Conservation (phyloP, 1,140 invertebrate species). For the Galleria mellonella region DNA sequence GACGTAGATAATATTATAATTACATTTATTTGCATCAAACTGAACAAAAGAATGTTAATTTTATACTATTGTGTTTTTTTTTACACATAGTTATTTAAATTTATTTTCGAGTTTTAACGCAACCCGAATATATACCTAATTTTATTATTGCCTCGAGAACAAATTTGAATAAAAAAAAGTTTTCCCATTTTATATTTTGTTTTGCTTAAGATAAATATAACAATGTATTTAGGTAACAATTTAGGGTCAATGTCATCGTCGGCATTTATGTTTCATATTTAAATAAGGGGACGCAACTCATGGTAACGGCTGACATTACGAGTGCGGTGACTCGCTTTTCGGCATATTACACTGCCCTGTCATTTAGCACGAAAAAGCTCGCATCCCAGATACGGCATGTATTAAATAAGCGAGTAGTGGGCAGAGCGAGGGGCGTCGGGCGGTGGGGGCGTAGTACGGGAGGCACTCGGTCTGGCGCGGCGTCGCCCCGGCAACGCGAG, state of each 20-base stretch:
- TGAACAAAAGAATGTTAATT: too few relatives aligned
- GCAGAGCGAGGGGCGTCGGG: conserved; percentile 20
- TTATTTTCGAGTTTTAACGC: too few relatives aligned
- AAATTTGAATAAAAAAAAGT: too few relatives aligned
- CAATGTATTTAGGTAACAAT: too few relatives aligned
- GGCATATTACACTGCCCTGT: conserved; percentile 54
- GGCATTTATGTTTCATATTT: conserved; percentile 22
- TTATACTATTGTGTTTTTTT: too few relatives aligned
- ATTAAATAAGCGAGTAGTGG: conserved; percentile 71
- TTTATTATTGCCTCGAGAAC: too few relatives aligned
- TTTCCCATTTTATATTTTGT: too few relatives aligned
- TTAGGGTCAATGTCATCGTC: conserved; percentile 52
- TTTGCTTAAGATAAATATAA: too few relatives aligned
- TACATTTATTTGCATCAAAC: too few relatives aligned
- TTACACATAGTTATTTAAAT: too few relatives aligned
- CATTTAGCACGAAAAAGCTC: conserved; percentile 69
- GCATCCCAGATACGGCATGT: conserved; percentile 67
- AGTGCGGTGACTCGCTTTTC: conserved; percentile 38
- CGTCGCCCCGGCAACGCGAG: conserved; percentile 67
- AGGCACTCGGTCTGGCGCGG: conserved; percentile 69
- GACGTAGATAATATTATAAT: conserved; percentile 6
- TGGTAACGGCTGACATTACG: conserved; percentile 22
- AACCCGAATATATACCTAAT: too few relatives aligned
- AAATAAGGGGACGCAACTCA: conserved; percentile 14
- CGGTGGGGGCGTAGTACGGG: conserved; percentile 50